Percentiles rank a stretch among this genome's conserved stretches.
Conservation (phyloP, 2,888 invertebrate genomes). For the Spialia ferax region DNA sequence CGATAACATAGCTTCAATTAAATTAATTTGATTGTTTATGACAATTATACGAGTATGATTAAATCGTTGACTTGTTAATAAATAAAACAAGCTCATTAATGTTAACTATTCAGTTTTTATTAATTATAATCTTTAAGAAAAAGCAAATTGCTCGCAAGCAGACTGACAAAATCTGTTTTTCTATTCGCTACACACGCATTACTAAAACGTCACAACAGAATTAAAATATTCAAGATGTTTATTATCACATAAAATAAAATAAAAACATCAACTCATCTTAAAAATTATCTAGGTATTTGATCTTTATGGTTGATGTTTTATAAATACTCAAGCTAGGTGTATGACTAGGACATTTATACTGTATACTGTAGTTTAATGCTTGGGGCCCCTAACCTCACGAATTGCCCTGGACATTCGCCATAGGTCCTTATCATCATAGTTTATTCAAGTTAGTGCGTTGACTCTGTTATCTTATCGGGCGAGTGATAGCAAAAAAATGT, state of each 20-base stretch:
- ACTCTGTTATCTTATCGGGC: conserved; percentile 58
- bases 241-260: not conserved
- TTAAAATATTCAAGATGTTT: not conserved
- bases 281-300: no score
- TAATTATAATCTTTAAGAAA: no score
- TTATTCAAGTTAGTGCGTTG: conserved; percentile 58
- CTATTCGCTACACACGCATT: not conserved
- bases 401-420: conserved; percentile 49
- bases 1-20: no score
- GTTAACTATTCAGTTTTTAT: no score
- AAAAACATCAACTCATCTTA: no score
- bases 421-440: conserved; percentile 51
- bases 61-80: no score
- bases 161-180: not conserved
- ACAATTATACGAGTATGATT: no score
- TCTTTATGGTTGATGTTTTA: not conserved
- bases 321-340: no score
- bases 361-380: not conserved
- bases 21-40: no score
- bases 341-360: no score
- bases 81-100: no score
- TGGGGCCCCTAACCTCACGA: conserved; percentile 31
- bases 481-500: conserved; percentile 46
- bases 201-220: not conserved
- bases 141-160: no score